Base-by-base conservation (phyloP, 2,113 vertebrate species). In the Bambusicola thoracicus region DNA sequence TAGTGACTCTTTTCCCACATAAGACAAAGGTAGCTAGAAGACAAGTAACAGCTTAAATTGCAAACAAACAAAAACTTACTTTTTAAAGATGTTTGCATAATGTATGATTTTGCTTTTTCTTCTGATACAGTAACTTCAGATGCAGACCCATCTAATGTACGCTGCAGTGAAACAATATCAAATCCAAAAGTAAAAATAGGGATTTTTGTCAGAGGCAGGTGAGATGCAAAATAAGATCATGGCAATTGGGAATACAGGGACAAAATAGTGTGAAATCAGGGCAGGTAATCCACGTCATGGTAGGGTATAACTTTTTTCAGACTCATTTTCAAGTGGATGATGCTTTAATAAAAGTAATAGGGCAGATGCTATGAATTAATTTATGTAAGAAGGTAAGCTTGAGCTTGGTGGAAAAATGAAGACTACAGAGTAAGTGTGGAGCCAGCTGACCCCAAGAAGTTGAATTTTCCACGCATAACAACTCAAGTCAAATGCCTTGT, bases 351-450 rank as follows among this genome's bases (percentile, higher is more conserved):
- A 90, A 90, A 49, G 6, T 48, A 77, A 56, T 21, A 18, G 21
- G 38, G 10, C 15, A 43, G 44, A 29, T 59, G 12, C 40, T 43
- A 19, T 2, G 1, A 30, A 66, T 56, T 69, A 13, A 8, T 83
- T 85, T 77, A 32, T 34, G 34, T 58, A 74, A 61, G 61, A 20
- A 77, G 24, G 16, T 30, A 38, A 85, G 13, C 55, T 70, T 80
- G n/a, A 66, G 44, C 43, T 38, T 13, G 34, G 29, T 70, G 74
- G 55, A 51, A 78, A 17, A 74, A 77, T 20, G 22, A 58, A 75
- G 78, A 55, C 24, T 73, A 4, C 44, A 53, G 46, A 85, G 2
- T 16, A 78, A 63, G 6, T 16, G 5, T 72, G 36, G 0, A 0
- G 44, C 74, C 30, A 63, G 41, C 41, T 74, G 14, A 29, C 30